Evolutionary conservation across 1,140 invertebrate genomes (phyloP).

Genomic region (Yoshiicerus persimilis): DNA sequence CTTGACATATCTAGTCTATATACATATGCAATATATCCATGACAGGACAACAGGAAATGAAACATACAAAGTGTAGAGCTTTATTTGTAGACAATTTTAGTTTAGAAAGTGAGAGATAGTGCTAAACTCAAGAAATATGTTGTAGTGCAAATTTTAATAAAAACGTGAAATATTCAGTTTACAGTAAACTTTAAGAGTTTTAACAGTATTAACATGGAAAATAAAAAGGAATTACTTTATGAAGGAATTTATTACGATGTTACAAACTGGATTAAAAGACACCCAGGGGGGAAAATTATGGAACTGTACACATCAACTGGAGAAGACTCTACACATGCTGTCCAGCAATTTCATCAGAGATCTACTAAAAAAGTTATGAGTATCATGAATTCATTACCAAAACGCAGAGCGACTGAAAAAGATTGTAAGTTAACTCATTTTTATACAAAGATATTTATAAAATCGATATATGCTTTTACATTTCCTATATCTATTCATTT

Average conservation of each 20-base stretch:
- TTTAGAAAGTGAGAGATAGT: not conserved
- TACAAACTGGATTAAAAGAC: conserved; percentile 22
- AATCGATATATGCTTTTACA: too few relatives aligned
- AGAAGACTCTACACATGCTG: conserved; percentile 32
- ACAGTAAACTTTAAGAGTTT: not conserved
- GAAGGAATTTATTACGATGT: conserved; percentile 35
- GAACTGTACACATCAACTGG: conserved; percentile 18
- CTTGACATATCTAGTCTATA: too few relatives aligned
- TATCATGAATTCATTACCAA: not conserved
- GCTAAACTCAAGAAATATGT: not conserved
- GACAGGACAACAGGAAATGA: too few relatives aligned
- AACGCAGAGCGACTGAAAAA: not conserved
- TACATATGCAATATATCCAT: too few relatives aligned
- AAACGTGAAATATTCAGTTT: not conserved
- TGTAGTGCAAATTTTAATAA: not conserved
- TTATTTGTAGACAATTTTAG: too few relatives aligned
- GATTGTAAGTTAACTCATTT: not conserved
- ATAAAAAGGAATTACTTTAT: conserved; percentile 26
- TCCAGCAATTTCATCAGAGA: conserved; percentile 45
- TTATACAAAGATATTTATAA: not conserved
- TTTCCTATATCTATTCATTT: too few relatives aligned
- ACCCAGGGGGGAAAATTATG: conserved; percentile 32
- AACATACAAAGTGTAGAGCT: too few relatives aligned
- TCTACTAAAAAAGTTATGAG: conserved; percentile 35
- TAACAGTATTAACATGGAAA: not conserved